Evolutionary conservation across 2,113 vertebrate species (phyloP).

Genomic region (Chionomys nivalis): DNA sequence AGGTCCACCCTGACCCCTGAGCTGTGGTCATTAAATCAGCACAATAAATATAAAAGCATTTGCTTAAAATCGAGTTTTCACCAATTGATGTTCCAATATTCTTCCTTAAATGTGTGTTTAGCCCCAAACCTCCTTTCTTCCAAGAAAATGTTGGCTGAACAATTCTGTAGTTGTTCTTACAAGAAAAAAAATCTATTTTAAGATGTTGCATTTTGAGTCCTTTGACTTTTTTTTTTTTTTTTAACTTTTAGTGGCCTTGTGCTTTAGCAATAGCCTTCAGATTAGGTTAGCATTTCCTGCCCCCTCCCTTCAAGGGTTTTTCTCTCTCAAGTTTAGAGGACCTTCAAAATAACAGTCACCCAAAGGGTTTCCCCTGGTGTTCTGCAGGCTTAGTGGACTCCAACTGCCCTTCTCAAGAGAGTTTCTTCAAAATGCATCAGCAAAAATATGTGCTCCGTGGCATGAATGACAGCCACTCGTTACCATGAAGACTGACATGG

Average conservation of each 20-base stretch:
- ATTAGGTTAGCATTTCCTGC: neutral
- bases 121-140: neutral
- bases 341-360: neutral
- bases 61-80: constrained; percentile 16
- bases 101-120: constrained; percentile 35
- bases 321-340: neutral
- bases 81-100: constrained; percentile 1
- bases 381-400: neutral
- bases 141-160: constrained; percentile 12
- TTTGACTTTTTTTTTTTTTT: neutral
- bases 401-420: neutral
- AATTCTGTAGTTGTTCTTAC: constrained; percentile 17
- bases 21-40: constrained; percentile 17
- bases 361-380: neutral
- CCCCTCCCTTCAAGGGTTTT: neutral
- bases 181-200: constrained; percentile 60
- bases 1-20: neutral
- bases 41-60: constrained; percentile 41
- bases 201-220: constrained; percentile 6
- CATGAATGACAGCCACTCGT: neutral
- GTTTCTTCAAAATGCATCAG: neutral
- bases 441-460: neutral
- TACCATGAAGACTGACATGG: neutral
- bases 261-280: neutral
- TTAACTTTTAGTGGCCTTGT: constrained; percentile 1